Percentiles rank a stretch among this genome's conserved stretches.
Conservation (phyloP, 2,888 invertebrate genomes). For the Pachycephus smyrnensis region DNA sequence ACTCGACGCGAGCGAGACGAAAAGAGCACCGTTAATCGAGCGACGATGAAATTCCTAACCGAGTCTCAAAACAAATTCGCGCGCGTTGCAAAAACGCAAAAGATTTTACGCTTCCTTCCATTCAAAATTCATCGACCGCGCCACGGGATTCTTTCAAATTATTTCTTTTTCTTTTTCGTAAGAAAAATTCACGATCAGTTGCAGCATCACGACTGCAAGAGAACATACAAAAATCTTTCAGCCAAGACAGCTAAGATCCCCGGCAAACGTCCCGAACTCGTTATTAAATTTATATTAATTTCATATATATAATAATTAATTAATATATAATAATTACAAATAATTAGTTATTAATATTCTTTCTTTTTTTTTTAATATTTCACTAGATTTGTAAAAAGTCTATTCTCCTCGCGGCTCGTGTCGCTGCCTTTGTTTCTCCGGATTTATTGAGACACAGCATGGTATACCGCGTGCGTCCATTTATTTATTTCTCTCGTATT, state of each 20-base stretch:
- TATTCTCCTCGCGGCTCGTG: conserved; percentile 27
- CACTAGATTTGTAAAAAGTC: conserved; percentile 62
- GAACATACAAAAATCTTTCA: neutral
- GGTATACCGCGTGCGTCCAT: neutral
- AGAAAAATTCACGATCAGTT: neutral
- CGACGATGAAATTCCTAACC: neutral
- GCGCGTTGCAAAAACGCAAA: neutral
- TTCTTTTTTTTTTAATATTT: conserved; percentile 59
- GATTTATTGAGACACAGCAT: neutral
- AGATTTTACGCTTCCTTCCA: neutral
- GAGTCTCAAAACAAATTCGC: neutral
- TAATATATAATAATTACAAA: conserved; percentile 42
- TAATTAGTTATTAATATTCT: conserved; percentile 43
- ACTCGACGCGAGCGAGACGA: conserved; percentile 8
- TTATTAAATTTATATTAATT: conserved; percentile 58
- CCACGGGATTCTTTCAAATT: neutral
- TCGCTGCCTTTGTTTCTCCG: neutral
- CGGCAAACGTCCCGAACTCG: conserved; percentile 41
- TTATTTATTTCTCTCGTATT: conserved; percentile 11
- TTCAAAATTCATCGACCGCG: neutral
- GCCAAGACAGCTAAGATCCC: conserved; percentile 24
- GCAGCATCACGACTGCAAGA: neutral
- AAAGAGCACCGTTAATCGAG: neutral
- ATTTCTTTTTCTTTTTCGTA: neutral
- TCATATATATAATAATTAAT: conserved; percentile 45